These are phyloP conservation scores for Pelusios castaneus DNA, from an alignment of 2,113 vertebrate genomes.

Conservation along the genomic window DNA sequence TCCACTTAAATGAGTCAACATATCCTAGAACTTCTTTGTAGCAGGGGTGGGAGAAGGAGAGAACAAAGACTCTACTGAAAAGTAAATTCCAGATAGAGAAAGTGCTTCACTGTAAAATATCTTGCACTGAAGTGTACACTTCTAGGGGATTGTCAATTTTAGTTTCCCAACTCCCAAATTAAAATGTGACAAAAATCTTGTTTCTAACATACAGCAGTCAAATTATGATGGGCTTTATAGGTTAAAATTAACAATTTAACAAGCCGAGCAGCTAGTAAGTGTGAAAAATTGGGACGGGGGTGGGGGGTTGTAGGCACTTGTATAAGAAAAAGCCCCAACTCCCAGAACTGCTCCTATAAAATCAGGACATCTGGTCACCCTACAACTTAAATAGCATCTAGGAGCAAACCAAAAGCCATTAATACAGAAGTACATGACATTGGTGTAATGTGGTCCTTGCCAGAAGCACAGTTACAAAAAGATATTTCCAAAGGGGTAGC, in stretches of 20 bases:
- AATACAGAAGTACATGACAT: background rate
- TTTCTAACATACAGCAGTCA: conserved; percentile 30
- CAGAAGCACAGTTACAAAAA: background rate
- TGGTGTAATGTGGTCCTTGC: background rate
- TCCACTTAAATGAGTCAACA: conserved; percentile 50
- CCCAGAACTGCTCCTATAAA: too few species aligned
- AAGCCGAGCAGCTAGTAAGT: too few species aligned
- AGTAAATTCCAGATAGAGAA: conserved; percentile 5
- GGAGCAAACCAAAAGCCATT: too few species aligned
- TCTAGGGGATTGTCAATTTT: conserved; percentile 48
- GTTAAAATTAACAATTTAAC: conserved; percentile 20
- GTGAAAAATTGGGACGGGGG: too few species aligned
- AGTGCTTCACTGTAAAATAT: conserved; percentile 29
- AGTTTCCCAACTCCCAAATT: conserved; percentile 42
- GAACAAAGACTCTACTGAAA: conserved; percentile 37
- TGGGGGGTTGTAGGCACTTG: too few species aligned
- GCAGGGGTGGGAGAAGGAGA: conserved; percentile 45
- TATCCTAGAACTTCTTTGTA: conserved; percentile 37
- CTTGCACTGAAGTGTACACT: conserved; percentile 39
- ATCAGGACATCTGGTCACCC: too few species aligned
- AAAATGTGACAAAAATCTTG: conserved; percentile 24
- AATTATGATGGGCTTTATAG: background rate
- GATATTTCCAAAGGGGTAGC: too few species aligned
- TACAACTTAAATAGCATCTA: too few species aligned
- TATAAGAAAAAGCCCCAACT: too few species aligned